Evolutionary conservation across 2,888 invertebrate species (phyloP), one percentile per base, ranked within the genome.

Genomic region (Drosophila infuscata): DNA sequence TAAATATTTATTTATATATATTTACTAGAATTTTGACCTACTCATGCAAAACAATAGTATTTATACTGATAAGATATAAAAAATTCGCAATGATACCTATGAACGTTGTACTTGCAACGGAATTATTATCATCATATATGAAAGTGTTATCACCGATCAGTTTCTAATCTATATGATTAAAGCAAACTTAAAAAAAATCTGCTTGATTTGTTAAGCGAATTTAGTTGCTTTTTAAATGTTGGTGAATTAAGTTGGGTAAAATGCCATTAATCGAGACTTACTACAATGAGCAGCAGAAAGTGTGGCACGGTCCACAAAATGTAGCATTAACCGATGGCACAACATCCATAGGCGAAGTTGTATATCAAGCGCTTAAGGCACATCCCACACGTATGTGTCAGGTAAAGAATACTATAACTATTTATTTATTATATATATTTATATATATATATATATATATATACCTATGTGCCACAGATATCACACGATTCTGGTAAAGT

Each of bases 201-300:
- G 35, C 15, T 33, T 7, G n/a, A 20, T 56, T 15, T 29, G 12
- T 36, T 30, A 41, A 30, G 1, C 30, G 1, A 6, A 32, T 43
- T 74, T 25, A 79, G 79, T 77, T 17, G 4, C 2, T 20, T 38
- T 9, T 3, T 0, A 49, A n/a, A 48, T 49, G 25, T 63, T 49
- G 9, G 0, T 3, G 12, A 9, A 12, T n/a, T 0, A 11, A 57
- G 74, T 29, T 1, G 15, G 30, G 0, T 2, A 54, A 54, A 67
- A 78, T 78, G 77, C n/a, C 70, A 9, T 25, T 69, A 11, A 8
- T 70, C 3, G 67, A 79, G 15, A 75, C 75, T 1, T 61, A n/a
- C 1, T 79, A 70, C 58, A 62, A 70, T 29, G 61, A 35, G 4
- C 1, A 58, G 36, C 41, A 70, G 11, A 66, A 59, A 48, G 0